A percentile compares a stretch with the other conserved stretches of the same genome.
These are phyloP conservation scores for Lapara coniferarum DNA, from an alignment of 2,888 invertebrate genomes.

Conservation along the genomic window DNA sequence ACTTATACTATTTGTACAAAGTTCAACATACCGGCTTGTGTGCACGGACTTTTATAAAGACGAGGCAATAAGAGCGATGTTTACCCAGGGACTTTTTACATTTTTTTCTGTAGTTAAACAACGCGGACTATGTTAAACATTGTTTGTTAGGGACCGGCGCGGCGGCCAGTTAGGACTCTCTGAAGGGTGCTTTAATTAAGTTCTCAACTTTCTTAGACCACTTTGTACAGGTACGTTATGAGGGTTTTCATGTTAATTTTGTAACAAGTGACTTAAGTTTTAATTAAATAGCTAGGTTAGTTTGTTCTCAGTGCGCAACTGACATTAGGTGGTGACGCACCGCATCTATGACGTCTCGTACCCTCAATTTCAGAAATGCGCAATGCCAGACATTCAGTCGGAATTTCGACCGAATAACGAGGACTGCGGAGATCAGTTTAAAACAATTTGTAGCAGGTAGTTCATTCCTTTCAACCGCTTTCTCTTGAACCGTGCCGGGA, in stretches of 20 bases:
- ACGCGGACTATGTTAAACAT: conserved; percentile 41
- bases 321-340: conserved; percentile 39
- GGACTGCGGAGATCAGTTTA: background rate
- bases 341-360: conserved; percentile 33
- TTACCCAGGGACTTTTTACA: conserved; percentile 40
- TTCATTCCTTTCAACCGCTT: background rate
- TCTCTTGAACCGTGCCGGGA: background rate
- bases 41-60: conserved; percentile 23
- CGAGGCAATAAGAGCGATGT: conserved; percentile 34
- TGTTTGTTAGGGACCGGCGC: conserved; percentile 39
- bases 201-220: conserved; percentile 54
- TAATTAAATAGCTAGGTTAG: conserved; percentile 54
- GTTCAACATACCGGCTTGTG: conserved; percentile 18
- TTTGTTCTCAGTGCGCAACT: conserved; percentile 41
- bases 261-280: conserved; percentile 57
- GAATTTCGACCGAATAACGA: background rate
- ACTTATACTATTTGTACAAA: conserved; percentile 23
- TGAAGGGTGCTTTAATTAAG: conserved; percentile 55
- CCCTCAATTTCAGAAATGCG: background rate
- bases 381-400: background rate
- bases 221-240: conserved; percentile 46
- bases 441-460: conserved; percentile 1
- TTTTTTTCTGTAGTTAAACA: conserved; percentile 42
- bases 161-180: conserved; percentile 40
- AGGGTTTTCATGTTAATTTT: conserved; percentile 50